Evolutionary conservation across 2,113 vertebrate genomes (phyloP).

Genomic region (Ochotona princeps): DNA sequence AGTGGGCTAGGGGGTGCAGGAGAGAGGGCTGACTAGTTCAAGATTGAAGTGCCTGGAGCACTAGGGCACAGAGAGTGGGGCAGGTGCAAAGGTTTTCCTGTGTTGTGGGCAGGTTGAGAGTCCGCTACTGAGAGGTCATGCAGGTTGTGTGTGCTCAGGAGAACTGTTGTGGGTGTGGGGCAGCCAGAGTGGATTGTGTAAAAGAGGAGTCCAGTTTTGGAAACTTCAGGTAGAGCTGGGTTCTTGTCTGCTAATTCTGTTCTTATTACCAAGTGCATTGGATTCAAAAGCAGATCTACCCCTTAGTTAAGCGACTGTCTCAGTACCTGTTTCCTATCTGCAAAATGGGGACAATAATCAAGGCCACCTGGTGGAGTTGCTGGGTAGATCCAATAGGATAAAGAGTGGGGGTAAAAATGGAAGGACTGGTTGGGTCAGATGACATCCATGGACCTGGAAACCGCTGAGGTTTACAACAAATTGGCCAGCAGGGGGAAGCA

Average conservation of each 20-base stretch:
- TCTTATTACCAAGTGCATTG: background rate
- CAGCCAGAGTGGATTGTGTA: background rate
- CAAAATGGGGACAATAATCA: background rate
- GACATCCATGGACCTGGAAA: background rate
- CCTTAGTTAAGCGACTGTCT: background rate
- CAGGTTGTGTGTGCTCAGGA: background rate
- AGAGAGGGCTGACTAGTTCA: background rate
- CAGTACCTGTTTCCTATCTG: background rate
- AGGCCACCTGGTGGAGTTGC: background rate
- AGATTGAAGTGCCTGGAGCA: background rate
- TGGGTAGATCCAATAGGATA: background rate
- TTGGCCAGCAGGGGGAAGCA: conserved; percentile 63
- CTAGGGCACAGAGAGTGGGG: rapidly evolving
- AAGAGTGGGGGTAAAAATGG: background rate
- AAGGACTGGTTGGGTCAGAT: no score
- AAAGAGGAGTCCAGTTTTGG: background rate
- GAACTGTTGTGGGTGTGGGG: background rate
- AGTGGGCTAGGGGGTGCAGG: background rate
- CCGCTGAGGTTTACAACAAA: background rate
- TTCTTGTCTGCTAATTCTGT: background rate
- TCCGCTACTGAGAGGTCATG: background rate
- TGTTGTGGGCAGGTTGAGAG: background rate
- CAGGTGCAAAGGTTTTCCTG: background rate
- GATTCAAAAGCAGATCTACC: background rate
- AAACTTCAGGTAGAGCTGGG: background rate